Evolutionary conservation across 1,140 invertebrate genomes (phyloP).

Genomic region (Saccostrea glomerata): DNA sequence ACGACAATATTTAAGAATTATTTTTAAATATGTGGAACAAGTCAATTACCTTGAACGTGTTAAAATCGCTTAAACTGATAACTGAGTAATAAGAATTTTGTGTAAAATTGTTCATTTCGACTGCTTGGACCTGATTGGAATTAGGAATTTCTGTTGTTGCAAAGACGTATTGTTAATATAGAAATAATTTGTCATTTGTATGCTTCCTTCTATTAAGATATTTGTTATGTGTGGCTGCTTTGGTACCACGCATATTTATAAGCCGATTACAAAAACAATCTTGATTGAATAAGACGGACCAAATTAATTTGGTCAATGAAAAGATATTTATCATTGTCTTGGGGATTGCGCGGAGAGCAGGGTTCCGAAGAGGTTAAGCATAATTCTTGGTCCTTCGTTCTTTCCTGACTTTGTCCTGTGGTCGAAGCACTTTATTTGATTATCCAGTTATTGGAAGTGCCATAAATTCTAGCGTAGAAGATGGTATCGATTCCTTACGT

Average conservation of each 20-base stretch:
- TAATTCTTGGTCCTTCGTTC: background rate
- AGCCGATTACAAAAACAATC: constrained; percentile 13
- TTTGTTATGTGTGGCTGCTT: background rate
- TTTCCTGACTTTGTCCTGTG: background rate
- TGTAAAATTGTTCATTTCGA: too few relatives aligned
- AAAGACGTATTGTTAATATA: too few relatives aligned
- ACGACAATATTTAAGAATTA: too few relatives aligned
- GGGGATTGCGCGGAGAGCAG: background rate
- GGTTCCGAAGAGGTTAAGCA: constrained; percentile 3
- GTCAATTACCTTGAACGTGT: too few relatives aligned
- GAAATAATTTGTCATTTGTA: too few relatives aligned
- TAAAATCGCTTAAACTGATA: too few relatives aligned
- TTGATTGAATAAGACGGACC: constrained; percentile 17
- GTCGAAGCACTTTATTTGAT: constrained; percentile 20
- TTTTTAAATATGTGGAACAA: too few relatives aligned
- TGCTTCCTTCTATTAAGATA: too few relatives aligned
- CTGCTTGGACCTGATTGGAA: too few relatives aligned
- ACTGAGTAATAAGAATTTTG: too few relatives aligned
- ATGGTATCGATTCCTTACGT: constrained; percentile 22
- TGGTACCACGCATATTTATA: background rate
- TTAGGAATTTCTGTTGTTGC: too few relatives aligned
- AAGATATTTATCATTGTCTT: constrained; percentile 10
- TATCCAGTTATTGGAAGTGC: constrained; percentile 19
- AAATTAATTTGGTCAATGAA: constrained; percentile 20
- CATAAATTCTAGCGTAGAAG: constrained; percentile 17